phyloP scores from a whole-genome alignment of 2,113 vertebrate species.

The Cepphus grylle region DNA sequence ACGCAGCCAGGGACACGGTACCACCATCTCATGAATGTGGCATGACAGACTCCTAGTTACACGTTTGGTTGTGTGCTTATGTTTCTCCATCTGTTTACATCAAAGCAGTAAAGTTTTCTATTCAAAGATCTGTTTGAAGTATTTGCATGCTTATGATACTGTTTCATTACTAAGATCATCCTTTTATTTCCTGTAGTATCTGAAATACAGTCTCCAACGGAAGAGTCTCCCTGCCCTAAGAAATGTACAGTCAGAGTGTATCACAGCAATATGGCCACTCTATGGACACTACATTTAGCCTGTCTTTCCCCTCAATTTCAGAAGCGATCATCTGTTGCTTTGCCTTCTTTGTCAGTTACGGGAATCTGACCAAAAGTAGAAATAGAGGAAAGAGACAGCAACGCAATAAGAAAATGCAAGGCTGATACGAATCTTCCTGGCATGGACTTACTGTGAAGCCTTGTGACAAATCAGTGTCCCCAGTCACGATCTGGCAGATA shows the following conservation, averaged over 20 bases:
- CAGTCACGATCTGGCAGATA: not conserved
- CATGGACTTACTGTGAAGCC: not conserved
- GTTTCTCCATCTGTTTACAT: not conserved
- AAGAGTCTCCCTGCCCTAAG: not conserved
- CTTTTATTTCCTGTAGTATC: not conserved
- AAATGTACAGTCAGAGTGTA: not conserved
- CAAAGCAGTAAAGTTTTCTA: not conserved
- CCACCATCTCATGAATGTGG: rapidly evolving
- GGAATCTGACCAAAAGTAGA: not conserved
- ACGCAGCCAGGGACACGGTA: not conserved
- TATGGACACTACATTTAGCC: not conserved
- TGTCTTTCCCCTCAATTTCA: not conserved
- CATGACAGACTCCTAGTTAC: not conserved
- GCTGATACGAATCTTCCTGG: not conserved
- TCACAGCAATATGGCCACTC: not conserved
- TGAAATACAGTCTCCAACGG: not conserved
- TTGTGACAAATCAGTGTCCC: not conserved
- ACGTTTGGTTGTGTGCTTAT: rapidly evolving
- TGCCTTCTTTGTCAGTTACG: not conserved
- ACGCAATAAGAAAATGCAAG: not conserved
- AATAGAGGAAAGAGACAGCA: not conserved
- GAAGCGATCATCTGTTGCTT: not conserved
- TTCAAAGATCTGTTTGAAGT: not conserved
- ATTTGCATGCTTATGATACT: not conserved
- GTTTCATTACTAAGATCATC: not conserved